Conservation (phyloP, 1,140 invertebrate genomes). For the Drosophila sucinea region DNA sequence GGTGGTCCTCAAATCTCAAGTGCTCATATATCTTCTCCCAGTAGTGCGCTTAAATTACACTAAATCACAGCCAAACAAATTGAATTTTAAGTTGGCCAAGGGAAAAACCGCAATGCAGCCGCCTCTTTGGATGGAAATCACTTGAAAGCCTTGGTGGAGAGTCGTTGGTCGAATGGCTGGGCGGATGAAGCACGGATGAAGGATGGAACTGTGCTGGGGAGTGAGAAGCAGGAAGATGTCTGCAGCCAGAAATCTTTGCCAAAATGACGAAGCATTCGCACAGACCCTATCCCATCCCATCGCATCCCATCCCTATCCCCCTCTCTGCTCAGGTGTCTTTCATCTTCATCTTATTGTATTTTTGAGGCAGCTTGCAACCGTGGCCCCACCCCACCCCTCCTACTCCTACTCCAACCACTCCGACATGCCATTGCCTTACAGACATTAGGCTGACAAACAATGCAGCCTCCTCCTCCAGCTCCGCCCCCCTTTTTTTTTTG, state of each 20-base stretch:
- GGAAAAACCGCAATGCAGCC: conserved; percentile 68
- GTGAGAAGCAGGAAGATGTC: conserved; percentile 5
- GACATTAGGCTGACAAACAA: conserved; percentile 80
- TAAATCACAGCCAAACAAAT: conserved; percentile 80
- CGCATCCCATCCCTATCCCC: neutral
- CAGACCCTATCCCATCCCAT: no score
- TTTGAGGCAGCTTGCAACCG: conserved; percentile 37
- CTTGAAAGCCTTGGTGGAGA: conserved; percentile 43
- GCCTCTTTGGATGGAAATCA: conserved; percentile 64
- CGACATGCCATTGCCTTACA: conserved; percentile 26
- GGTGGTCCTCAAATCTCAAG: conserved; percentile 41
- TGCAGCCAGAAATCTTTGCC: conserved; percentile 55
- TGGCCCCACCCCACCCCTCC: neutral
- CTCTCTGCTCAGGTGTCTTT: conserved; percentile 65
- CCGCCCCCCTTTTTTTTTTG: neutral
- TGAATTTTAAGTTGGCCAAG: conserved; percentile 78
- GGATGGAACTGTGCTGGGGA: neutral
- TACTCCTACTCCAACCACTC: no score
- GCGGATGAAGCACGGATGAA: neutral
- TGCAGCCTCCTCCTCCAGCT: conserved; percentile 39
- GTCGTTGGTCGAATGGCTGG: conserved; percentile 11
- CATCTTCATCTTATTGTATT: conserved; percentile 79
- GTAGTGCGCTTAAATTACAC: conserved; percentile 77
- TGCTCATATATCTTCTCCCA: conserved; percentile 71
- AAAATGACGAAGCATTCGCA: conserved; percentile 69